Evolutionary conservation across 2,113 vertebrate species (phyloP), one percentile per base, ranked within the genome.

Genomic region (Coracopsis vasa): DNA sequence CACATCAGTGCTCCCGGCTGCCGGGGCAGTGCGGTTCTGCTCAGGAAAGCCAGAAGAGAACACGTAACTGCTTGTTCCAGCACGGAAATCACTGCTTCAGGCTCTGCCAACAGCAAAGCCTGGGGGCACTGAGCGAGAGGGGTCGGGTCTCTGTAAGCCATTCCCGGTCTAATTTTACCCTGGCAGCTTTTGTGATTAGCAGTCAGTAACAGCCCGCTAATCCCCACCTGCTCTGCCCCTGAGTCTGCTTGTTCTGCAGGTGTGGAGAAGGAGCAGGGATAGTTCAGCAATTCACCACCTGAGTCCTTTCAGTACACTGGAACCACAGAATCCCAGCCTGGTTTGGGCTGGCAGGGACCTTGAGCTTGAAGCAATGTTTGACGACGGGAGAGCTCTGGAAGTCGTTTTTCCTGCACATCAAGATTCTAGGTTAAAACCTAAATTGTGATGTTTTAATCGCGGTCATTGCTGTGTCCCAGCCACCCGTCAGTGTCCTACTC

Each of bases 161-260:
- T 67, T 80, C 64, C 39, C 62, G 64, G 94, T 86, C 92, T 95
- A 75, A 88, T 90, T 96, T 95, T 88, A 92, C 78, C 95, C 92
- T 74, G 73, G 24, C 86, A 82, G 94, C 86, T 91, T 88, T 84
- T 97, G 92, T 90, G 85, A 96, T 97, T 94, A 97, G 74, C 82
- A 78, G 80, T 95, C 95, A 95, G 93, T 86, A 27, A 79, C 13
- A 70, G 53, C 93, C 77, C 81, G 66, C 70, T 97, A 97, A 97
- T 96, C 96, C 80, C 95, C 64, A 28, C 42, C 87, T 90, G 87
- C 11, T 79, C 88, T 87, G 50, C 62, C 79, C 62, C 25, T 37
- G 66, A 84, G 35, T 90, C 69, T 80, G 80, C 54, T 66, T 5
- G 62, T 42, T 78, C 35, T 28, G 70, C 47, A 79, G 78, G 78